phyloP scores from a whole-genome alignment of 2,888 invertebrate genomes.

The Serrognathus titanus region DNA sequence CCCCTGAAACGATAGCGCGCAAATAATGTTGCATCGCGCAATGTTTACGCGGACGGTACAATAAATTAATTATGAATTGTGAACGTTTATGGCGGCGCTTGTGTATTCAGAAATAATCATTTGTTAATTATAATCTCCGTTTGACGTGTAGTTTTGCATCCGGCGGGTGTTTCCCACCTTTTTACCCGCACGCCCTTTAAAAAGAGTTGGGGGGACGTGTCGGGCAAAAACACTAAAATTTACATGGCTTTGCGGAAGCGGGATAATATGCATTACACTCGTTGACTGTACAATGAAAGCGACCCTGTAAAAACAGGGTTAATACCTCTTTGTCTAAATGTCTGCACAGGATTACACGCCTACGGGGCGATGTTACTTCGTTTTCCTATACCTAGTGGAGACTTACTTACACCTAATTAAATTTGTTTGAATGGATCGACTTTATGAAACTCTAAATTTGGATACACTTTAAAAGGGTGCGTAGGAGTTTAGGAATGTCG shows the following conservation, averaged over 20 bases:
- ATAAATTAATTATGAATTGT: too few relatives aligned
- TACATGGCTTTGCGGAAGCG: conserved; percentile 7
- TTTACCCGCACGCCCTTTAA: conserved; percentile 9
- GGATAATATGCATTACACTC: conserved; percentile 14
- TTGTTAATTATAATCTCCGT: conserved; percentile 8
- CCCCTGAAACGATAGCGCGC: too few relatives aligned
- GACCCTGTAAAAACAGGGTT: conserved; percentile 16
- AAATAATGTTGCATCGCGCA: too few relatives aligned
- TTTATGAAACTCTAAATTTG: too few relatives aligned
- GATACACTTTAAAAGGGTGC: too few relatives aligned
- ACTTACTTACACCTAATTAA: too few relatives aligned
- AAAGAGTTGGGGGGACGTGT: conserved; percentile 8
- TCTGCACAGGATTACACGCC: conserved; percentile 24
- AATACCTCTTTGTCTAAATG: conserved; percentile 24
- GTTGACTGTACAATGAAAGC: conserved; percentile 15
- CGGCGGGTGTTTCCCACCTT: conserved; percentile 8
- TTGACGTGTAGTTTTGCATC: conserved; percentile 11
- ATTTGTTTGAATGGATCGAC: too few relatives aligned
- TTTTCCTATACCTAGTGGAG: neutral
- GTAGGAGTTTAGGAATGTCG: too few relatives aligned
- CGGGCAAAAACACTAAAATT: conserved; percentile 11
- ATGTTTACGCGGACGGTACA: too few relatives aligned
- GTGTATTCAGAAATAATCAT: conserved; percentile 6
- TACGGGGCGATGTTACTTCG: conserved; percentile 10
- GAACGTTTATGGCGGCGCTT: too few relatives aligned